Conservation (phyloP, 2,113 vertebrate species). For the Kryptolebias marmoratus region DNA sequence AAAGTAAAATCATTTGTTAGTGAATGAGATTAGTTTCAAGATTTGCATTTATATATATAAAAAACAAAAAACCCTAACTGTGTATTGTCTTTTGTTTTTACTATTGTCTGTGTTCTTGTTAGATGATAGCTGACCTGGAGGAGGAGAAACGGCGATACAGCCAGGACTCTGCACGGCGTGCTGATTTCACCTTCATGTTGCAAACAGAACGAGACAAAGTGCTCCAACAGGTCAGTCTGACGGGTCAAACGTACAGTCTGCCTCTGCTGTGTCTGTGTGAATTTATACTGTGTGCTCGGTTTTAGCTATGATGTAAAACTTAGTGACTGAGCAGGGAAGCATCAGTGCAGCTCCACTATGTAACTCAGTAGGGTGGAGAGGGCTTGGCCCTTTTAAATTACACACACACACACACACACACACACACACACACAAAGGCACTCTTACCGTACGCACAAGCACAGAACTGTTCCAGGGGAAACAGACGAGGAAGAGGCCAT, state of each 20-base stretch:
- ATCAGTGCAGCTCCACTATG: slow-evolving; percentile 37
- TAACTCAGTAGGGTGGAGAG: slow-evolving; percentile 48
- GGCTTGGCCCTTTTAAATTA: slow-evolving; percentile 42
- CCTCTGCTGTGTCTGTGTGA: background rate
- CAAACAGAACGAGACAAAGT: slow-evolving; percentile 92
- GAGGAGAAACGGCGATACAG: slow-evolving; percentile 88
- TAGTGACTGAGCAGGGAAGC: slow-evolving; percentile 20
- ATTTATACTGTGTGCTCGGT: background rate
- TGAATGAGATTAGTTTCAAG: too few relatives aligned
- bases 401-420: slow-evolving; percentile 36
- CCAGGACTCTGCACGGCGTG: slow-evolving; percentile 88
- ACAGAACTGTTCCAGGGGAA: slow-evolving; percentile 67
- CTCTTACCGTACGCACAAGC: slow-evolving; percentile 15
- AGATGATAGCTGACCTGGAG: slow-evolving; percentile 96
- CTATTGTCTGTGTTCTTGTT: slow-evolving; percentile 20
- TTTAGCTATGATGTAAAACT: slow-evolving; percentile 47
- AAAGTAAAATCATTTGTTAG: background rate
- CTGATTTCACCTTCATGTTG: slow-evolving; percentile 93
- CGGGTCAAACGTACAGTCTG: background rate
- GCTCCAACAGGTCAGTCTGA: slow-evolving; percentile 87
- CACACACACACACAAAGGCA: slow-evolving; percentile 24
- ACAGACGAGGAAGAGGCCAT: slow-evolving; percentile 73
- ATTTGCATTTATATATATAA: too few relatives aligned
- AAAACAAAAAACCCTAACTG: background rate
- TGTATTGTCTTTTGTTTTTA: slow-evolving; percentile 4